Evolutionary conservation across 2,888 invertebrate genomes (phyloP), one percentile per base, ranked within the genome.

Genomic region (Nemotelus pantherinus): DNA sequence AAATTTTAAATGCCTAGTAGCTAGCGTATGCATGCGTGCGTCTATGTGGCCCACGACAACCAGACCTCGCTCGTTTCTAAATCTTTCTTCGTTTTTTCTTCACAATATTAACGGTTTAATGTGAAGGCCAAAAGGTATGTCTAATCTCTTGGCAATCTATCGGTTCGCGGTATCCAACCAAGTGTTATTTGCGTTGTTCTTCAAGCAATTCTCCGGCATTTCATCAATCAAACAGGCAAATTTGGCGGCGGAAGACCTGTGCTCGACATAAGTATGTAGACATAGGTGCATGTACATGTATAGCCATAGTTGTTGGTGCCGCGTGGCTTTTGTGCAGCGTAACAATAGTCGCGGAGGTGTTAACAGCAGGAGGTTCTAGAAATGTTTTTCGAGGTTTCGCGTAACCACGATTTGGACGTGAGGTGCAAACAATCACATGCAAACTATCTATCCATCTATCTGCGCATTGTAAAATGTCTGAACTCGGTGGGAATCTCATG

Each of bases 41-140:
- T 58, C 1, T 58, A 2, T 60, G 60, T 9, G 41, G 60, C 60
- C 60, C 39, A 60, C 60, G 60, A 60, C 7, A 39, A 60, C 25
- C 25, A 60, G 7, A 63, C 63, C 63, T 65, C 45, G 45, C 44
- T 44, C 25, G 47, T 10, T 65, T 7, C 45, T 65, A 65, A 44
- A 65, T 65, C 65, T 65, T 45, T 65, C 65, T 3, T n/a, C 2
- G n/a, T 60, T 60, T 48, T 67, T 57, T 57, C 3, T 57, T 57
- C 48, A 48, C 48, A 67, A 67, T 25, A 25, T 67, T 47, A 67
- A 67, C 67, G n/a, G 67, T 67, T 67, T 47, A 25, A 47, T 67
- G 47, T 67, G 47, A 47, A 67, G 67, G 67, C 65, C 47, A 48
- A 67, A 67, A 67, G 67, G 67, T 48, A 67, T 67, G 45, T 67